Conservation (phyloP, 64 coral and sea anemone genomes). For the Stichodactyla mertensii region DNA sequence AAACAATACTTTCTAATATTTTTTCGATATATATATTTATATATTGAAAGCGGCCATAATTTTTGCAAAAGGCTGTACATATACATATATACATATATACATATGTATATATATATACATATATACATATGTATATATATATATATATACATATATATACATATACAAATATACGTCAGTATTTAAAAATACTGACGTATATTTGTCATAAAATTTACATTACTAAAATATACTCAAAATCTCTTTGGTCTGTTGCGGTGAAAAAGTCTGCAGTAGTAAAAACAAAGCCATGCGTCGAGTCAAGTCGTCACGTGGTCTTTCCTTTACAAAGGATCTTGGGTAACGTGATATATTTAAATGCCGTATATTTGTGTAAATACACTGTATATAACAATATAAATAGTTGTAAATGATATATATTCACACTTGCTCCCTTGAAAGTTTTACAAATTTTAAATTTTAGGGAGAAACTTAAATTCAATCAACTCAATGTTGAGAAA, state of each 20-base stretch:
- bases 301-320: not conserved
- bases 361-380: slow-evolving; percentile 9
- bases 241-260: not conserved
- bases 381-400: not conserved
- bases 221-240: not conserved
- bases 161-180: no score
- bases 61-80: no score
- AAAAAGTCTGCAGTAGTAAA: not conserved
- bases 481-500: slow-evolving; percentile 12
- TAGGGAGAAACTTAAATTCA: not conserved
- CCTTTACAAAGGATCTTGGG: not conserved
- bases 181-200: no score
- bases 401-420: slow-evolving; percentile 25
- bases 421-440: not conserved
- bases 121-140: no score
- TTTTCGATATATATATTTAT: no score
- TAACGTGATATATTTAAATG: slow-evolving; percentile 19
- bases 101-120: no score
- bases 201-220: not conserved
- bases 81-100: no score
- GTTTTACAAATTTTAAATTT: slow-evolving; percentile 21
- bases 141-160: no score
- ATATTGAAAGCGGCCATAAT: no score
- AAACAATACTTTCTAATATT: no score
- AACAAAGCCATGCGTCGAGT: not conserved